Conservation (phyloP, 2,888 invertebrate species). For the Onchidella celtica region DNA sequence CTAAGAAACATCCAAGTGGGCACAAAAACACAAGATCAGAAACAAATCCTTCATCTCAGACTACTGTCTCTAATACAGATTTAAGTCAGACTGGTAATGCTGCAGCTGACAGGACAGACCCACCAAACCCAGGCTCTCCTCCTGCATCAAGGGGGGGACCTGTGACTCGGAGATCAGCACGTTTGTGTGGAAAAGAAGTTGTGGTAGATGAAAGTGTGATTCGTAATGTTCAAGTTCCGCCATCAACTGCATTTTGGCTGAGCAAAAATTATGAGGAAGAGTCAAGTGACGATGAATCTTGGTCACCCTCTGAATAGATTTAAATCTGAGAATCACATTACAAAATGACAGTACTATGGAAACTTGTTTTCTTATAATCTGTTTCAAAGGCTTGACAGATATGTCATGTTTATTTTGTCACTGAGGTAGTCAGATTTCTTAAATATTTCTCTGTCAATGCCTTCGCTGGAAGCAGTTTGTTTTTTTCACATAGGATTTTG, state of each 20-base stretch:
- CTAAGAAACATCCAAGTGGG: neutral
- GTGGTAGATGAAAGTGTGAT: constrained; percentile 3
- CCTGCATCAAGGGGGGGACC: neutral
- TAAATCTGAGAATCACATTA: neutral
- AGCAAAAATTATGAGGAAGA: constrained; percentile 35
- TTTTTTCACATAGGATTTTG: too few species aligned
- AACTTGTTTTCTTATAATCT: neutral
- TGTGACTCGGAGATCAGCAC: constrained; percentile 17
- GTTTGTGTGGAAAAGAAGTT: neutral
- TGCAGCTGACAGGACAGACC: neutral
- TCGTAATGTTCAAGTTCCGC: constrained; percentile 50
- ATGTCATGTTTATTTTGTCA: too few species aligned
- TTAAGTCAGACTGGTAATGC: neutral
- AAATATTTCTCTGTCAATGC: too few species aligned
- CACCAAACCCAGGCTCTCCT: neutral
- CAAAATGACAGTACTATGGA: neutral
- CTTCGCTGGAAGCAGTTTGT: too few species aligned
- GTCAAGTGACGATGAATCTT: constrained; percentile 44
- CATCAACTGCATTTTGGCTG: constrained; percentile 44
- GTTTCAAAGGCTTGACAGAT: too few species aligned
- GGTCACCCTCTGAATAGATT: constrained; percentile 34
- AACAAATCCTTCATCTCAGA: neutral
- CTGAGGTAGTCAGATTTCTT: too few species aligned
- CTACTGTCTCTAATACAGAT: too few species aligned
- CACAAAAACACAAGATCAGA: neutral